Conservation (phyloP, 2,797 vertebrate genomes). For the Huso huso region DNA sequence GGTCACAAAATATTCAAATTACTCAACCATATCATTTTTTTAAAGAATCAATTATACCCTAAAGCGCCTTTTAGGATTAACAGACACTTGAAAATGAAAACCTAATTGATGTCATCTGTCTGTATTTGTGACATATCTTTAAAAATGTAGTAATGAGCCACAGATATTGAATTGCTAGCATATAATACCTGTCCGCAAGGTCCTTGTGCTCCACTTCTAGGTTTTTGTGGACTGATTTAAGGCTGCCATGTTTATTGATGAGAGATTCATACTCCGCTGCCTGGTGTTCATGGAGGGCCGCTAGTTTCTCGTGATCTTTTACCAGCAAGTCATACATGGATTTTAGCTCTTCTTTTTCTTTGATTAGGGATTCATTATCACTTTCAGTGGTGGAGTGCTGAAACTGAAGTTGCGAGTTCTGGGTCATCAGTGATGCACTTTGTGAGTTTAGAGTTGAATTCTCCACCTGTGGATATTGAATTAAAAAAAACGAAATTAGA, state of each 20-base stretch:
- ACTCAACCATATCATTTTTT: too few species aligned
- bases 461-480: slow-evolving; percentile 65
- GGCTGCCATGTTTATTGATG: slow-evolving; percentile 77
- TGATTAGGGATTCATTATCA: slow-evolving; percentile 65
- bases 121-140: too few species aligned
- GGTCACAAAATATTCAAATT: too few species aligned
- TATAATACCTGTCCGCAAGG: slow-evolving; percentile 73
- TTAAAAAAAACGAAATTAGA: not conserved
- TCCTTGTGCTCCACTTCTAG: slow-evolving; percentile 85
- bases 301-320: slow-evolving; percentile 79
- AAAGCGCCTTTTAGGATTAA: too few species aligned
- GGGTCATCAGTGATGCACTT: slow-evolving; percentile 84
- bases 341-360: slow-evolving; percentile 74
- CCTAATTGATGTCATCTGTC: too few species aligned
- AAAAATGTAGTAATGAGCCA: too few species aligned
- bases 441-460: slow-evolving; percentile 84
- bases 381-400: slow-evolving; percentile 74
- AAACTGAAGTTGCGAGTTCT: slow-evolving; percentile 80
- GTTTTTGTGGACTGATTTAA: slow-evolving; percentile 80
- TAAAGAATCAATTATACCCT: too few species aligned
- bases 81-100: too few species aligned
- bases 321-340: slow-evolving; percentile 72
- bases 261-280: slow-evolving; percentile 77
- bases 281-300: slow-evolving; percentile 79
- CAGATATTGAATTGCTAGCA: too few species aligned